These are phyloP conservation scores for Meloe dianella DNA, from an alignment of 2,888 invertebrate species.

Conservation along the genomic window DNA sequence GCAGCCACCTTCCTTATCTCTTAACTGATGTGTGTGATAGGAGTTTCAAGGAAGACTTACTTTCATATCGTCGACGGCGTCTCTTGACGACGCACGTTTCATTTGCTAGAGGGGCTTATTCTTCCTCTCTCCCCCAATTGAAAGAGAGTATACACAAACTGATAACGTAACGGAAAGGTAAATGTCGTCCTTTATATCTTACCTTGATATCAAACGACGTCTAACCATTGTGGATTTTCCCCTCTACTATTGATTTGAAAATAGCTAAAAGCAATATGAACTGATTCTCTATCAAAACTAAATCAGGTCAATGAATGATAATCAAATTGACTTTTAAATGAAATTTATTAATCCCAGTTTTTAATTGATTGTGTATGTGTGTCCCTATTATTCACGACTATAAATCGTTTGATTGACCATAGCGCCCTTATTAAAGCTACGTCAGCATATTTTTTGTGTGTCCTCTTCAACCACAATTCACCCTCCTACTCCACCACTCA, in stretches of 20 bases:
- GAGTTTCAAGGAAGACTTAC: constrained; percentile 4
- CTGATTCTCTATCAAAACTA: not conserved
- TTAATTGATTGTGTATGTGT: not conserved
- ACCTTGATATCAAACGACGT: constrained; percentile 3
- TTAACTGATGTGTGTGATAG: not conserved
- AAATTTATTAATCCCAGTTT: constrained; percentile 1
- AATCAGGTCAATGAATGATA: not conserved
- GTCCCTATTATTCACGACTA: not conserved
- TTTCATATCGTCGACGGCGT: not conserved
- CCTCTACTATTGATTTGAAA: not conserved
- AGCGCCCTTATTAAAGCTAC: constrained; percentile 1
- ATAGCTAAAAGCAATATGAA: not conserved
- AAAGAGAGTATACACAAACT: not conserved
- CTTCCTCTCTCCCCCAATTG: not conserved
- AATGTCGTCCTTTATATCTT: not conserved
- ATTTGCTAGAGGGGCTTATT: constrained; percentile 1
- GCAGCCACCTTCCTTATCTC: not conserved
- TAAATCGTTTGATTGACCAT: constrained; percentile 4
- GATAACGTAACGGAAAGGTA: not conserved
- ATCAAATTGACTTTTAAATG: constrained; percentile 9
- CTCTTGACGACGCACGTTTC: constrained; percentile 2
- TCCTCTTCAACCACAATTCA: not conserved
- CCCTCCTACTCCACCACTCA: not conserved
- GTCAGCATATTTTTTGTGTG: constrained; percentile 7
- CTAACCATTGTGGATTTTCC: not conserved